phyloP scores from a whole-genome alignment of 2,113 vertebrate genomes.

The Cavia porcellus region DNA sequence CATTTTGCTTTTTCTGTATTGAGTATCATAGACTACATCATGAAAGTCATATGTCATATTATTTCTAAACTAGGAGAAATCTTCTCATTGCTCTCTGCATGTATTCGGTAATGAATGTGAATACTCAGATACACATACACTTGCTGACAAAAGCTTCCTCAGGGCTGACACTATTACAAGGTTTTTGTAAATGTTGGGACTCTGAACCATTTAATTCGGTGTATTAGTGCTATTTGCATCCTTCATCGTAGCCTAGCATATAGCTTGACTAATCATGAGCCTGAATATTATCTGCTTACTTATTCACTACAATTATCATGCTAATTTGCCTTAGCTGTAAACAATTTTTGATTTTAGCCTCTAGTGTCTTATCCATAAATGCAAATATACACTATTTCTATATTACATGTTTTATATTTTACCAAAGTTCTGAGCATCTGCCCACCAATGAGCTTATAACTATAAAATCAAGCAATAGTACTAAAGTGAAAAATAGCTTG shows the following conservation, averaged over 20 bases:
- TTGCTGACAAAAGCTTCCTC: conserved; percentile 63
- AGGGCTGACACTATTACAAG: conserved; percentile 51
- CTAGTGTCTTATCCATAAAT: not conserved
- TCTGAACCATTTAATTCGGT: conserved; percentile 55
- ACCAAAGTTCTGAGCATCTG: conserved; percentile 24
- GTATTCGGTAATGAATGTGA: conserved; percentile 22
- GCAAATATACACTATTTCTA: not conserved
- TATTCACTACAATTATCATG: conserved; percentile 49
- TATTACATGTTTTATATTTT: conserved; percentile 36
- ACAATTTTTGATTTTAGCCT: conserved; percentile 44
- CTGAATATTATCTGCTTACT: conserved; percentile 44
- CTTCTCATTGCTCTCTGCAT: conserved; percentile 26
- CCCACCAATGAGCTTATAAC: not conserved
- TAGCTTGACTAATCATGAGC: conserved; percentile 37
- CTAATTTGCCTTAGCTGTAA: not conserved
- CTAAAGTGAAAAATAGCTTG: conserved; percentile 9
- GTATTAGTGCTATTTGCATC: conserved; percentile 59
- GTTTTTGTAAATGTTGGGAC: conserved; percentile 78
- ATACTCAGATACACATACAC: not conserved
- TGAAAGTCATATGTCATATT: conserved; percentile 51
- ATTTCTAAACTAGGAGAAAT: conserved; percentile 32
- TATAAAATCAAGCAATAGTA: conserved; percentile 53
- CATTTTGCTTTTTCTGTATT: conserved; percentile 56
- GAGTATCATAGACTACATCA: conserved; percentile 18
- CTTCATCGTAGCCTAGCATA: conserved; percentile 20